Percentiles rank a stretch among this genome's conserved stretches.
Evolutionary conservation across 2,797 vertebrate genomes (phyloP).

Genomic region (Rhinichthys osculus): DNA sequence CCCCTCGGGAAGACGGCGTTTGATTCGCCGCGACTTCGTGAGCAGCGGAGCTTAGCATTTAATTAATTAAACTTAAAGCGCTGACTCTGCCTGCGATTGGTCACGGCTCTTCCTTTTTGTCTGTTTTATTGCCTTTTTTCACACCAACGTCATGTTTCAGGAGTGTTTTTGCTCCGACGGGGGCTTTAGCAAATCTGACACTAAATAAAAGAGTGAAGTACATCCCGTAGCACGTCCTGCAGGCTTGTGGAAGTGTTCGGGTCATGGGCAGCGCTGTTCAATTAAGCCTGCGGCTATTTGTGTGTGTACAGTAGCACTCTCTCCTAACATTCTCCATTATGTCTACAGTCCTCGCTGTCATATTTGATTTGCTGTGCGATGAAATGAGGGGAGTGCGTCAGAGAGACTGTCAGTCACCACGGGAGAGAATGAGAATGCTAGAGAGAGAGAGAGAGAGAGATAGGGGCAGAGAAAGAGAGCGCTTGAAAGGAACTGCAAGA

Average conservation of each 20-base stretch:
- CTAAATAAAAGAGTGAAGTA: constrained; percentile 30
- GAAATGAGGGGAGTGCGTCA: constrained; percentile 56
- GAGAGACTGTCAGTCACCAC: constrained; percentile 61
- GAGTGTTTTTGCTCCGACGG: neutral
- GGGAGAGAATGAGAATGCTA: constrained; percentile 29
- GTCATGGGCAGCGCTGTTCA: constrained; percentile 65
- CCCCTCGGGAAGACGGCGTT: constrained; percentile 18
- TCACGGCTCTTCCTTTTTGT: constrained; percentile 36
- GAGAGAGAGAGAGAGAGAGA: constrained; percentile 43
- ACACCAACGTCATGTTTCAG: neutral
- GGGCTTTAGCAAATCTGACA: constrained; percentile 12
- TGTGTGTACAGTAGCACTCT: constrained; percentile 64
- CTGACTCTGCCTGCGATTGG: constrained; percentile 39
- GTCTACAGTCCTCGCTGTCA: constrained; percentile 80
- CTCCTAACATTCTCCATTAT: constrained; percentile 72
- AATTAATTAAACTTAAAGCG: constrained; percentile 47
- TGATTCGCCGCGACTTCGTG: constrained; percentile 4
- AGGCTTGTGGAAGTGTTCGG: constrained; percentile 49
- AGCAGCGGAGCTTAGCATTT: constrained; percentile 37
- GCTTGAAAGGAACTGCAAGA: constrained; percentile 42
- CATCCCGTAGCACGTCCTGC: constrained; percentile 15
- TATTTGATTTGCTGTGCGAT: constrained; percentile 74
- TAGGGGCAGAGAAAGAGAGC: constrained; percentile 29
- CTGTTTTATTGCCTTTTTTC: constrained; percentile 17
- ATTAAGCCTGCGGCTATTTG: constrained; percentile 68